Evolutionary conservation across 2,888 invertebrate genomes (phyloP).

Genomic region (Phengaris alcon): DNA sequence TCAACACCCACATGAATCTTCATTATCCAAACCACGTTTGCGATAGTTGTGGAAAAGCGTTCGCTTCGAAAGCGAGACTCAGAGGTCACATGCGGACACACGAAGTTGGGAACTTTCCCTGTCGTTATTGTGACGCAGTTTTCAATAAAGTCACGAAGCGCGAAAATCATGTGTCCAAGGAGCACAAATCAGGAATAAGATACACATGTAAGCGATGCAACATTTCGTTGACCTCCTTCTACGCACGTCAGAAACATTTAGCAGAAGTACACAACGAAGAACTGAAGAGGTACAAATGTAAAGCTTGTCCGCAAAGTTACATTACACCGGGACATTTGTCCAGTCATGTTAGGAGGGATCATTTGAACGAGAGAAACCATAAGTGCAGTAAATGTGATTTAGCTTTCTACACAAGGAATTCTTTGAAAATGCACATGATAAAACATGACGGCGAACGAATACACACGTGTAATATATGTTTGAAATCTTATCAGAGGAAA

Average conservation of each 20-base stretch:
- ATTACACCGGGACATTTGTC: slow-evolving; percentile 71
- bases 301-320: slow-evolving; percentile 69
- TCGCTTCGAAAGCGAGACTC: slow-evolving; percentile 72
- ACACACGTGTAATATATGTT: slow-evolving; percentile 72
- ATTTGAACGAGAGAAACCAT: slow-evolving; percentile 69
- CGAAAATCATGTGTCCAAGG: slow-evolving; percentile 70
- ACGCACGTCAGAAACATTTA: slow-evolving; percentile 67
- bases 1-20: slow-evolving; percentile 75
- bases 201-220: slow-evolving; percentile 69
- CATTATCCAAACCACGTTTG: slow-evolving; percentile 76
- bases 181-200: slow-evolving; percentile 65
- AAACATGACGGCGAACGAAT: slow-evolving; percentile 77
- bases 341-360: slow-evolving; percentile 67
- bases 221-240: slow-evolving; percentile 64
- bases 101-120: slow-evolving; percentile 69
- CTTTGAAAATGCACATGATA: slow-evolving; percentile 78
- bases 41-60: slow-evolving; percentile 74
- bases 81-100: slow-evolving; percentile 76
- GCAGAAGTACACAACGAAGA: slow-evolving; percentile 72
- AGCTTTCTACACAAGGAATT: slow-evolving; percentile 76
- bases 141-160: slow-evolving; percentile 69
- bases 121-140: slow-evolving; percentile 60
- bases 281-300: slow-evolving; percentile 69
- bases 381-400: slow-evolving; percentile 75
- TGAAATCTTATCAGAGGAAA: slow-evolving; percentile 71